A percentile compares a stretch with the other conserved stretches of the same genome.
phyloP scores from a whole-genome alignment of 2,113 vertebrate species.

The Crotalus viridis region DNA sequence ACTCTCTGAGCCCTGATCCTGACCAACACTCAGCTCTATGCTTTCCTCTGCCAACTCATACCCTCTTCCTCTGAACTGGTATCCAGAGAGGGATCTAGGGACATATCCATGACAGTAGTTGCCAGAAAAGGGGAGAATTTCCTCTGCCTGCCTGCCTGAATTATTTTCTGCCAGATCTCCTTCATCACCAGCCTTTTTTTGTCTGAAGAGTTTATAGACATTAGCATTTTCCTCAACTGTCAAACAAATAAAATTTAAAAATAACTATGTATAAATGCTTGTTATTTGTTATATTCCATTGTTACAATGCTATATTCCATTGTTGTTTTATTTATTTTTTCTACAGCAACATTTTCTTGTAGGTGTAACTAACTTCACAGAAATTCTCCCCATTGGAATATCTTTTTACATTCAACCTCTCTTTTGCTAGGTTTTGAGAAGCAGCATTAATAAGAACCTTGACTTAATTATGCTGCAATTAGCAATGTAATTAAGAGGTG shows the following conservation, averaged over 20 bases:
- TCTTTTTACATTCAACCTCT: neutral
- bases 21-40: too few species aligned
- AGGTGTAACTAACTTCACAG: neutral
- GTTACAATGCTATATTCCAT: neutral
- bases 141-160: too few species aligned
- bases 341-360: neutral
- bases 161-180: too few species aligned
- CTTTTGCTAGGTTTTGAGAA: neutral
- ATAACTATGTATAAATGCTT: neutral
- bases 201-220: too few species aligned
- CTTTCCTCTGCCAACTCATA: too few species aligned
- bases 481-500: slow-evolving; percentile 1
- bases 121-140: too few species aligned
- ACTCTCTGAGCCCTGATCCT: too few species aligned
- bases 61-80: too few species aligned
- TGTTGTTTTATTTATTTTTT: neutral
- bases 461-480: slow-evolving; percentile 11
- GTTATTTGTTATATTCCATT: neutral
- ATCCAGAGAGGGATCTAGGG: too few species aligned
- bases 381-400: neutral
- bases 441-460: neutral
- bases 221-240: neutral
- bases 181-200: too few species aligned
- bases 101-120: too few species aligned
- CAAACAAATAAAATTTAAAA: neutral